Evolutionary conservation across 2,888 invertebrate genomes (phyloP), one percentile per base, ranked within the genome.

Genomic region (Cantharis lateralis): DNA sequence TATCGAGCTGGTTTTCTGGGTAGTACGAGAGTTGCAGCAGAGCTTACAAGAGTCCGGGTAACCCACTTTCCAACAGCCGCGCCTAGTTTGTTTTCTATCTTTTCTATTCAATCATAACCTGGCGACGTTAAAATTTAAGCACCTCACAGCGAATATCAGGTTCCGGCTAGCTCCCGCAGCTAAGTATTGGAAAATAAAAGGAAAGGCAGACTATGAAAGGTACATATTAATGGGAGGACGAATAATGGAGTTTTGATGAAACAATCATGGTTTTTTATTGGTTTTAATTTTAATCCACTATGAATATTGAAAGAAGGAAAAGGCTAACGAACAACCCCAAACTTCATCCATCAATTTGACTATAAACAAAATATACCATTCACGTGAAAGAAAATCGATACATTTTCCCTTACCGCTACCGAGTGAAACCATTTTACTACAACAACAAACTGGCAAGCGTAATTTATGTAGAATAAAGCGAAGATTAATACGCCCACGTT

Each of bases 11-110:
- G 71, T 71, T 71, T 69, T 71, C 71, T 68, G 73, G 73, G 68
- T 48, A 48, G 48, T 48, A 28, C 72, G 71, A 69, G 62, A 69
- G 62, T 68, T 77, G 62, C 74, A 48, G 77, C 76, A 77, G 75
- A 71, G 75, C 70, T 68, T 77, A 77, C 75, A 75, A 71, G 62
- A 78, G 78, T 78, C 78, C 78, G 78, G 75, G 78, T 78, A 78
- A 78, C 78, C 78, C 78, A 78, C 78, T 78, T 78, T 78, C 72
- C 72, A 68, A 24, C 16, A 72, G 75, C 78, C 78, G 75, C 78
- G 72, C 78, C 78, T 78, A 78, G 72, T 63, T 74, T 63, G 32
- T 71, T 69, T 72, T 75, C 62, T 74, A 69, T 69, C 63, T 26
- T 69, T 69, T 24, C 26, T 32, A 24, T 69, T 26, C 28, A 32